These are phyloP conservation scores for Brienomyrus brachyistius DNA, from an alignment of 2,113 vertebrate genomes.

Conservation along the genomic window DNA sequence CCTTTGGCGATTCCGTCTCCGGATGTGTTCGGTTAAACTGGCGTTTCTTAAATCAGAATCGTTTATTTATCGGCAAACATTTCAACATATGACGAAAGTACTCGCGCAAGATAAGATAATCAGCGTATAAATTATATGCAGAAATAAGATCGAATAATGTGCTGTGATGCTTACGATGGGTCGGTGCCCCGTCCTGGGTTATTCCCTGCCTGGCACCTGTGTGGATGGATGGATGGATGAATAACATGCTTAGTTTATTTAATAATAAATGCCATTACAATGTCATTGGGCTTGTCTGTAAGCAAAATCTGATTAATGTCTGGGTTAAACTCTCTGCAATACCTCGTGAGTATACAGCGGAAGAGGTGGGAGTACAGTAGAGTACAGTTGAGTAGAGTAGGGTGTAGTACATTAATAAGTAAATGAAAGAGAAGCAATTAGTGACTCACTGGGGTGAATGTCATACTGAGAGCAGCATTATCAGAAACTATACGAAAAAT, in stretches of 20 bases:
- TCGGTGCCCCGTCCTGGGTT: background rate
- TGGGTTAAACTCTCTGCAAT: background rate
- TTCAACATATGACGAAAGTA: background rate
- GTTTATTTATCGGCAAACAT: background rate
- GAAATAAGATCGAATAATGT: background rate
- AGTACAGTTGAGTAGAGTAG: background rate
- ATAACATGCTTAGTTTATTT: background rate
- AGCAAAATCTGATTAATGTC: background rate
- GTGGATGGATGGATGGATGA: background rate
- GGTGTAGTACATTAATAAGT: background rate
- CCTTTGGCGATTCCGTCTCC: background rate
- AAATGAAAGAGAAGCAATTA: background rate
- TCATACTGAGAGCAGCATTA: background rate
- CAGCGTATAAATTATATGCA: background rate
- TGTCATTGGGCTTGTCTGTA: background rate
- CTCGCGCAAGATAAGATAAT: background rate
- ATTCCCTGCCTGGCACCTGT: background rate
- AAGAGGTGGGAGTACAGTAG: background rate
- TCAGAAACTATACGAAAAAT: background rate
- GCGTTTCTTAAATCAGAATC: background rate
- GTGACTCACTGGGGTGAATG: background rate
- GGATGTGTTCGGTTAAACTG: background rate
- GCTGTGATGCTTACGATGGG: background rate
- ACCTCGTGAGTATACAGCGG: background rate
- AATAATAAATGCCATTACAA: background rate